phyloP scores from a whole-genome alignment of 92 coral and sea anemone genomes.

The Hydrozoanthus gracilis region DNA sequence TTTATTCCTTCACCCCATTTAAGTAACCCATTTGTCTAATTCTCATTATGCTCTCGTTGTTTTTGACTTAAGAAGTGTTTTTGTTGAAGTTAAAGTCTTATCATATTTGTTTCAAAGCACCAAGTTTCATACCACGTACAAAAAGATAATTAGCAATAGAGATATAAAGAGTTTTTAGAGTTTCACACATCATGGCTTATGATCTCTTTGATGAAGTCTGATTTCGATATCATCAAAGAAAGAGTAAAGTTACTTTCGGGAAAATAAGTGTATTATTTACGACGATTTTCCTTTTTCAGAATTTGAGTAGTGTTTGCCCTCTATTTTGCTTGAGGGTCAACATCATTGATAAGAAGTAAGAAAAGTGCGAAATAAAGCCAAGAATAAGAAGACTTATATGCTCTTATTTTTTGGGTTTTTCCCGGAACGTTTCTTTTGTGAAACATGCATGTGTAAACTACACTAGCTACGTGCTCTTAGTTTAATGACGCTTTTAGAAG shows the following conservation, averaged over 20 bases:
- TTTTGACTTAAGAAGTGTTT: constrained; percentile 26
- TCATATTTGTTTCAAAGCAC: not conserved
- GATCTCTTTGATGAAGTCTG: not conserved
- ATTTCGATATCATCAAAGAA: not conserved
- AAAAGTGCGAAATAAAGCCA: not conserved
- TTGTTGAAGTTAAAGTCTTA: constrained; percentile 3
- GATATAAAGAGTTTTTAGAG: not conserved
- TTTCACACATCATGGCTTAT: not conserved
- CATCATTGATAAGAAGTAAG: not conserved
- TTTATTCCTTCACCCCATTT: constrained; percentile 30
- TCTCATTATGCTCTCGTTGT: constrained; percentile 6
- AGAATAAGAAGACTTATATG: not conserved
- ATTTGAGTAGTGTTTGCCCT: not conserved
- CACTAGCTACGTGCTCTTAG: too few species aligned
- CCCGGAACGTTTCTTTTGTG: not conserved
- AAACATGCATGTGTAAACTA: not conserved
- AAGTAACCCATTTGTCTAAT: constrained; percentile 28
- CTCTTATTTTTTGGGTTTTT: not conserved
- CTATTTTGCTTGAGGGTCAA: not conserved
- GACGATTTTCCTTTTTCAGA: not conserved
- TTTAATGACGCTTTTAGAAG: not conserved
- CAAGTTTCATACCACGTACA: too few species aligned
- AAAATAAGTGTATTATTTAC: not conserved
- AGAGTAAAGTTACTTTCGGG: not conserved
- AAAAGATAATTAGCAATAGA: too few species aligned